Percentiles rank a stretch among this genome's conserved stretches.
Evolutionary conservation across 2,113 vertebrate species (phyloP).

Genomic region (Thamnophis sirtalis): DNA sequence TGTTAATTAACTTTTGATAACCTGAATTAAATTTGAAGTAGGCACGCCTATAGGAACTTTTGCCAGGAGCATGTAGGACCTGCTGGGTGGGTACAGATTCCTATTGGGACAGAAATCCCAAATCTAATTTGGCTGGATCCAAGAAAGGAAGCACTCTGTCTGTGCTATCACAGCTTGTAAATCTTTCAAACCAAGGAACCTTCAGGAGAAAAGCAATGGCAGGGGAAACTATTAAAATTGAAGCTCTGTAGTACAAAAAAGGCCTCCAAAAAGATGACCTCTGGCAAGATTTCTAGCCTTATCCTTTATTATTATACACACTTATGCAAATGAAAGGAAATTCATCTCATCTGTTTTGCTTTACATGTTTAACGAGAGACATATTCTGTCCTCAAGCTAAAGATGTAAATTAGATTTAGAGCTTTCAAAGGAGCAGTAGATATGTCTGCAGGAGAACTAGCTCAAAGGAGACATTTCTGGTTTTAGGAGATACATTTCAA

Average conservation of each 20-base stretch:
- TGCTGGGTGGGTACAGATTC: background rate
- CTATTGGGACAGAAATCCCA: background rate
- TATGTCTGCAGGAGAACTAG: background rate
- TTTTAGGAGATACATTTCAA: background rate
- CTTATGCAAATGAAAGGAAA: constrained; percentile 32
- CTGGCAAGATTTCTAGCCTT: constrained; percentile 21
- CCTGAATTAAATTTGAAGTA: background rate
- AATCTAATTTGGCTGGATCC: background rate
- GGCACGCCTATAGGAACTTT: background rate
- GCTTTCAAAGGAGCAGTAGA: background rate
- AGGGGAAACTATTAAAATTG: constrained; percentile 2
- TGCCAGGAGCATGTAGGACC: background rate
- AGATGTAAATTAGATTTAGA: constrained; percentile 17
- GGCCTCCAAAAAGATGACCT: constrained; percentile 1
- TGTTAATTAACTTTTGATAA: background rate
- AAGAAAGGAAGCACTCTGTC: background rate
- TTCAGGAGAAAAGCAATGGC: background rate
- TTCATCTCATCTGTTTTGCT: constrained; percentile 28
- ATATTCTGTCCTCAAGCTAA: constrained; percentile 25
- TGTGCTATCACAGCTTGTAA: background rate
- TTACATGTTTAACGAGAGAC: constrained; percentile 12
- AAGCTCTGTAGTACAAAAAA: background rate
- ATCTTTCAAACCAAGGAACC: background rate
- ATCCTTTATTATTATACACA: constrained; percentile 27
- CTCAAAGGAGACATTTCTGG: background rate